These are phyloP conservation scores for Eptatretus atami DNA, from an alignment of 2,797 vertebrate species.

Conservation along the genomic window DNA sequence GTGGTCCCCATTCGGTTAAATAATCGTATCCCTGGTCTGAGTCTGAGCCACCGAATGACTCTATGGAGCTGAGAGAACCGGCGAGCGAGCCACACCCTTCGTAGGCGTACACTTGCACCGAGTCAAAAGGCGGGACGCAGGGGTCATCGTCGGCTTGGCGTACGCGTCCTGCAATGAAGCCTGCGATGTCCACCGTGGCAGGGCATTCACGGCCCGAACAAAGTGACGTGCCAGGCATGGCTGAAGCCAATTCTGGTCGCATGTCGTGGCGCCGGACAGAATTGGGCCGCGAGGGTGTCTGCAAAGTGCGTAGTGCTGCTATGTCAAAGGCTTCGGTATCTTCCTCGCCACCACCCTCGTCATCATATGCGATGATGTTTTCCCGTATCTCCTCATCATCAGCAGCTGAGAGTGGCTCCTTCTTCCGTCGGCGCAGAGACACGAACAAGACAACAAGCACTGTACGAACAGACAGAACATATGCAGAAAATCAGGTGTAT, in stretches of 20 bases:
- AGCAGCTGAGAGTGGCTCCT: constrained; percentile 27
- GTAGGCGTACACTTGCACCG: constrained; percentile 55
- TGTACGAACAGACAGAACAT: neutral
- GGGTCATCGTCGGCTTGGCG: constrained; percentile 48
- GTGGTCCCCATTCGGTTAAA: constrained; percentile 47
- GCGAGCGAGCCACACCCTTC: constrained; percentile 53
- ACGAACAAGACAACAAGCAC: constrained; percentile 16
- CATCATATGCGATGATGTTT: constrained; percentile 40
- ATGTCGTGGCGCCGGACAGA: constrained; percentile 23
- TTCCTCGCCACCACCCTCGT: constrained; percentile 27
- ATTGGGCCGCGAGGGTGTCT: constrained; percentile 15
- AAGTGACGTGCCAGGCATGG: neutral
- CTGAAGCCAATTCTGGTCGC: constrained; percentile 22
- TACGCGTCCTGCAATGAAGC: constrained; percentile 32
- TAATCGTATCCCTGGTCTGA: constrained; percentile 10
- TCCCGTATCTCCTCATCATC: constrained; percentile 28
- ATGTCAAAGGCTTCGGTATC: constrained; percentile 72
- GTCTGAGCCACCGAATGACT: constrained; percentile 15
- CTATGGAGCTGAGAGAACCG: constrained; percentile 31
- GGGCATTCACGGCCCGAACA: neutral
- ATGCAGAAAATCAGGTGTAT: too few species aligned
- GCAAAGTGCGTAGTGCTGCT: constrained; percentile 12
- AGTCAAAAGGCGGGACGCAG: constrained; percentile 46
- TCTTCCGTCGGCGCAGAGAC: constrained; percentile 26
- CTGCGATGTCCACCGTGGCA: constrained; percentile 20